Base-by-base conservation (phyloP, 1,140 invertebrate genomes). In the Bombus confusus region DNA sequence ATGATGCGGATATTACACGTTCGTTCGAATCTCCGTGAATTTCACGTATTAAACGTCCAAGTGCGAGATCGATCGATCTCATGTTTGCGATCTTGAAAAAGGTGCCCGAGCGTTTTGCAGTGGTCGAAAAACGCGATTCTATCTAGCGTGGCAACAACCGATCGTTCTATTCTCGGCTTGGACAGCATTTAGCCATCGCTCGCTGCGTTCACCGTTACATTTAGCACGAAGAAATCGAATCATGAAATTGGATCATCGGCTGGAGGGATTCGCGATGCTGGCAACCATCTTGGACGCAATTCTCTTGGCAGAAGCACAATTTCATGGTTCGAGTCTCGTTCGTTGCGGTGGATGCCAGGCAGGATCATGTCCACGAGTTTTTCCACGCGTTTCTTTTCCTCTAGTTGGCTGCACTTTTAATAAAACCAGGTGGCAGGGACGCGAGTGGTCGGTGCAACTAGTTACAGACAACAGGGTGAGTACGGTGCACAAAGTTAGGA, bases 401-500 rank as follows among this genome's bases (percentile, higher is more conserved):
- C 69, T 41, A 41, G 28, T 43, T 41, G 39, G 69, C 25, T 43
- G 69, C 39, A 72, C 69, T 41, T 77, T 71, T 25, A n/a, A 73
- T 15, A 41, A 59, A 41, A 80, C 43, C 12, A 52, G 69, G 52
- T 47, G 34, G n/a, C 39, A 25, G 52, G 34, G 4, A 73, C 57
- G 72, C 64, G 75, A 57, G 28, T 43, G 66, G 18, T 47, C n/a
- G 69, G 69, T 81, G 72, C 79, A 41, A 59, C 71, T 81, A 85
- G 78, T 81, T 69, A 85, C 71, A 68, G 41, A 81, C 84, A 85
- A 74, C 78, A 43, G 39, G 69, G 66, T 72, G 66, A 43, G 68
- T 62, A 72, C n/a, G 68, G 76, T 85, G 62, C 78, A 66, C 59
- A 57, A 68, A 74, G 83, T 85, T 85, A 81, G 79, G 79, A 85